Evolutionary conservation across 1,140 invertebrate species (phyloP).

Genomic region (Drosophila biarmipes): DNA sequence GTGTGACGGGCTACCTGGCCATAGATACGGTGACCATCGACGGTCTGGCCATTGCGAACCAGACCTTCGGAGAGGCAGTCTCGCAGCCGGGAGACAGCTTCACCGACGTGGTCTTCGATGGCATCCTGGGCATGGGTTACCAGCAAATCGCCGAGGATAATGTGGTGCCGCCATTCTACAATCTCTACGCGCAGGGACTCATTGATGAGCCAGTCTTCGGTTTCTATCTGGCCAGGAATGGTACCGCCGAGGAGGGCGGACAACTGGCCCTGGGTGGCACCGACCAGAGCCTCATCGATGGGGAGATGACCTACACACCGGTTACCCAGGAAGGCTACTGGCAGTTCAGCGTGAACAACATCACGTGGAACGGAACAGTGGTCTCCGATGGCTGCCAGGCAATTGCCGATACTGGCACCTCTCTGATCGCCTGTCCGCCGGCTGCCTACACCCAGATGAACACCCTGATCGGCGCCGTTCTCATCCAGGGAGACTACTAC

Average conservation of each 20-base stretch:
- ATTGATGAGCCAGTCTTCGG: slow-evolving; percentile 94
- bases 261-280: slow-evolving; percentile 71
- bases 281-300: slow-evolving; percentile 57
- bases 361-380: slow-evolving; percentile 39
- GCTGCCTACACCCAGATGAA: slow-evolving; percentile 42
- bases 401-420: slow-evolving; percentile 92
- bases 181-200: slow-evolving; percentile 94
- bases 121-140: slow-evolving; percentile 96
- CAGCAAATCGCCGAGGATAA: slow-evolving; percentile 94
- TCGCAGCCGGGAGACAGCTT: slow-evolving; percentile 95
- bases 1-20: slow-evolving; percentile 60
- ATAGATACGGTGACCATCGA: slow-evolving; percentile 85
- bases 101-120: slow-evolving; percentile 97
- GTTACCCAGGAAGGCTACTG: slow-evolving; percentile 77
- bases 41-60: slow-evolving; percentile 88
- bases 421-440: slow-evolving; percentile 88
- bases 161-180: slow-evolving; percentile 96
- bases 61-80: slow-evolving; percentile 98
- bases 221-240: slow-evolving; percentile 92
- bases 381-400: slow-evolving; percentile 86
- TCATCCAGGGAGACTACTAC: slow-evolving; percentile 46
- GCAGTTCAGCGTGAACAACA: slow-evolving; percentile 73
- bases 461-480: slow-evolving; percentile 46
- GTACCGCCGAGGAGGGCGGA: slow-evolving; percentile 45
- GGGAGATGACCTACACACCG: slow-evolving; percentile 72